phyloP scores from a whole-genome alignment of 2,113 vertebrate genomes.

The Phasianus colchicus region DNA sequence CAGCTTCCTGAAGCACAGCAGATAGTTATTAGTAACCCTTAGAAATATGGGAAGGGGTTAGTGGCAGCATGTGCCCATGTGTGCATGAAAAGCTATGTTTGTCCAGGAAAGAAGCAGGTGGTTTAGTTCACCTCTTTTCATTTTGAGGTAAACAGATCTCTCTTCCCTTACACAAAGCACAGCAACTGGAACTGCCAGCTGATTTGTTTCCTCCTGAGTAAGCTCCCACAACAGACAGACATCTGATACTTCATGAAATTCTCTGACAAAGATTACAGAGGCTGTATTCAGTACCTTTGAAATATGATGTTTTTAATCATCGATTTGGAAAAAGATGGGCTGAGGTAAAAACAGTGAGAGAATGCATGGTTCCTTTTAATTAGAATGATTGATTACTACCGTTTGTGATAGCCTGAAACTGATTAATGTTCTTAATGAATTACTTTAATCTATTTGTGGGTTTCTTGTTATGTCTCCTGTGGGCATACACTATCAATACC shows the following conservation, averaged over 20 bases:
- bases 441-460: slow-evolving; percentile 25
- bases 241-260: not conserved
- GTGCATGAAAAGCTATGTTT: not conserved
- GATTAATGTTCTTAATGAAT: slow-evolving; percentile 56
- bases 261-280: not conserved
- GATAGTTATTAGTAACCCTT: not conserved
- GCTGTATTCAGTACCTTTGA: not conserved
- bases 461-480: slow-evolving; percentile 15
- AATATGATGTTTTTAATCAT: not conserved
- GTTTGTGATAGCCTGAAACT: slow-evolving; percentile 17
- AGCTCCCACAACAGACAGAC: not conserved
- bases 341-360: not conserved
- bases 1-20: too few species aligned
- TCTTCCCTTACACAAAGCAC: not conserved
- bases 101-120: not conserved
- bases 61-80: not conserved
- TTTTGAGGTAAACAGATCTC: accelerated
- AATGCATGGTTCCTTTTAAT: slow-evolving; percentile 38
- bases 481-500: not conserved
- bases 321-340: not conserved
- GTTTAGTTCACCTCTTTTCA: not conserved
- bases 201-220: not conserved
- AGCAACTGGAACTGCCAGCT: not conserved
- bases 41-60: not conserved
- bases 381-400: slow-evolving; percentile 59